Evolutionary conservation across 2,888 invertebrate species (phyloP).

Genomic region (Phrixothrix hirtus): DNA sequence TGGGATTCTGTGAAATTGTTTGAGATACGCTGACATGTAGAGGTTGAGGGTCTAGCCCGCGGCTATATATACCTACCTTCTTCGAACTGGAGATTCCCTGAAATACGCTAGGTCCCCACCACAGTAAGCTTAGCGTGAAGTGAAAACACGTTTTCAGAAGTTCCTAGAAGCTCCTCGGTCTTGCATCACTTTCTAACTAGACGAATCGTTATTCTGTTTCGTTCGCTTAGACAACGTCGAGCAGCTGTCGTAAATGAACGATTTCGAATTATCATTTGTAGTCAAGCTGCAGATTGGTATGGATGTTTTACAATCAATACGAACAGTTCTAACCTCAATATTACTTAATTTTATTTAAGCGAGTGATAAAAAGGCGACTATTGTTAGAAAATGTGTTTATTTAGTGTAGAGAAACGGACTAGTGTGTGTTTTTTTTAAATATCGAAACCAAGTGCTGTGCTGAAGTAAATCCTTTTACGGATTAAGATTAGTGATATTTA

Average conservation of each 20-base stretch:
- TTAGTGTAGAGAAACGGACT: conserved; percentile 14
- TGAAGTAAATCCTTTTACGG: conserved; percentile 1
- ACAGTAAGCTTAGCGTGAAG: conserved; percentile 47
- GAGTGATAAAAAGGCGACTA: not conserved
- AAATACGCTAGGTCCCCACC: conserved; percentile 46
- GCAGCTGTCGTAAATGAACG: conserved; percentile 33
- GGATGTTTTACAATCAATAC: conserved; percentile 38
- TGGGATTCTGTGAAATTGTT: not conserved
- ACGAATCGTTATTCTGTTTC: conserved; percentile 19
- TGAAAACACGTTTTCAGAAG: conserved; percentile 52
- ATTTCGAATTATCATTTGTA: conserved; percentile 33
- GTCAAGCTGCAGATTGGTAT: conserved; percentile 22
- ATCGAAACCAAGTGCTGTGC: conserved; percentile 8
- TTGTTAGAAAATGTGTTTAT: conserved; percentile 15
- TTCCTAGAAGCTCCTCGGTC: conserved; percentile 46
- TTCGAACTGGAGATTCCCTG: conserved; percentile 53
- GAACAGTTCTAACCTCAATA: conserved; percentile 36
- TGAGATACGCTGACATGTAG: conserved; percentile 24
- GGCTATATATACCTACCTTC: conserved; percentile 45
- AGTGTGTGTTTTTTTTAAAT: conserved; percentile 7
- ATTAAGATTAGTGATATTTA: conserved; percentile 16
- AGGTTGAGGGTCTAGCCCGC: conserved; percentile 37
- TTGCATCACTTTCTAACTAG: conserved; percentile 23
- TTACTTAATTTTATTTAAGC: conserved; percentile 28
- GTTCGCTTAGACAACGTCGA: conserved; percentile 27